These are phyloP conservation scores for Drosophila bocki DNA, from an alignment of 1,140 invertebrate species.

Conservation along the genomic window DNA sequence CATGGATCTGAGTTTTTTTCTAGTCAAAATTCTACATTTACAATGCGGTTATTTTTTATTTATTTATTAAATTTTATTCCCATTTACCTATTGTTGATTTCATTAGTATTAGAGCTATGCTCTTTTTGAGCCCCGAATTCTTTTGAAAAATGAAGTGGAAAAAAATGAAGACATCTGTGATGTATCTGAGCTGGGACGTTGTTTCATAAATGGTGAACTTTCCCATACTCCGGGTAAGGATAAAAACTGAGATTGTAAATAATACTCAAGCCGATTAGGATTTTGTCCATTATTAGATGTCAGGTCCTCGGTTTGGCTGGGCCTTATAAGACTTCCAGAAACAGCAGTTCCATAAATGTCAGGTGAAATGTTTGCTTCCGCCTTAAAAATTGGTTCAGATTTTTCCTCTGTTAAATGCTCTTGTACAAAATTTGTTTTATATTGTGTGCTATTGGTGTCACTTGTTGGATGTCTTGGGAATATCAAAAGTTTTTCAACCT, in stretches of 20 bases:
- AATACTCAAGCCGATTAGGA: not conserved
- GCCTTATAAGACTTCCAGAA: not conserved
- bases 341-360: not conserved
- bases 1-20: too few relatives aligned
- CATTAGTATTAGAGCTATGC: too few relatives aligned
- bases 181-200: not conserved
- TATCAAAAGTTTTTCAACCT: not conserved
- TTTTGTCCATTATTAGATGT: not conserved
- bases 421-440: too few relatives aligned
- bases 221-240: constrained; percentile 1
- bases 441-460: not conserved
- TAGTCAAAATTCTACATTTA: too few relatives aligned
- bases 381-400: not conserved
- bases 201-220: not conserved
- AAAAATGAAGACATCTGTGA: not conserved
- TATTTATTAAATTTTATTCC: not conserved
- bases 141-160: not conserved
- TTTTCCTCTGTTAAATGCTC: not conserved
- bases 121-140: not conserved
- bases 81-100: not conserved
- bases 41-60: too few relatives aligned
- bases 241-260: constrained; percentile 8
- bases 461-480: not conserved
- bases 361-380: not conserved
- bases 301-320: not conserved